A percentile compares a stretch with the other conserved stretches of the same genome.
Evolutionary conservation across 2,113 vertebrate genomes (phyloP).

Genomic region (Pelusios castaneus): DNA sequence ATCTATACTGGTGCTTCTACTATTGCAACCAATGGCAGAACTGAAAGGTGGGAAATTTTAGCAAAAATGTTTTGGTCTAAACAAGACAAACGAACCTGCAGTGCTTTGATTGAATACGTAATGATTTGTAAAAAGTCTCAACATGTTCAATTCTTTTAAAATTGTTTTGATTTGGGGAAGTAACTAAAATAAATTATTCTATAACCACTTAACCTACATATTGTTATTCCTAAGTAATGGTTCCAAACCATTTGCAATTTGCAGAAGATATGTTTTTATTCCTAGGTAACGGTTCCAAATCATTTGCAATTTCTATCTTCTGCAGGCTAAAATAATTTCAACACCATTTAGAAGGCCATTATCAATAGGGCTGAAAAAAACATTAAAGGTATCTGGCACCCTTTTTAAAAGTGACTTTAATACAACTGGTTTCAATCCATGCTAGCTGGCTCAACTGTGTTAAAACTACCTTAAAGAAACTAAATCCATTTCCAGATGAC

Average conservation of each 20-base stretch:
- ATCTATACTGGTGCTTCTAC: not conserved
- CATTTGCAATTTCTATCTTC: not conserved
- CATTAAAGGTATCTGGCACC: not conserved
- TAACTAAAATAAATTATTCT: not conserved
- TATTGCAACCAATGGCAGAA: not conserved
- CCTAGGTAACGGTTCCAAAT: not conserved
- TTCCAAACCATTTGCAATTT: not conserved
- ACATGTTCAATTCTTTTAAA: not conserved
- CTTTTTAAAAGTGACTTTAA: not conserved
- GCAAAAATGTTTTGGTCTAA: not conserved
- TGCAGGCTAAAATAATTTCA: not conserved
- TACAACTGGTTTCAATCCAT: not conserved
- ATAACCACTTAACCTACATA: not conserved
- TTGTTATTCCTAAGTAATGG: not conserved
- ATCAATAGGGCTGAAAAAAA: not conserved
- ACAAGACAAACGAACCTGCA: not conserved
- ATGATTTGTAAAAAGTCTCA: not conserved
- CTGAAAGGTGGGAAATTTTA: not conserved
- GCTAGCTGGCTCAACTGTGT: not conserved
- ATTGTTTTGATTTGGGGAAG: not conserved
- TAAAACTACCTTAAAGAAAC: not conserved
- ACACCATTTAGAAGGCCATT: not conserved
- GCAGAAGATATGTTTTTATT: accelerated
- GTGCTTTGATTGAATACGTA: not conserved
- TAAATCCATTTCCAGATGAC: not conserved